Evolutionary conservation across 1,140 invertebrate genomes (phyloP).

Genomic region (Zaprionus africanus): DNA sequence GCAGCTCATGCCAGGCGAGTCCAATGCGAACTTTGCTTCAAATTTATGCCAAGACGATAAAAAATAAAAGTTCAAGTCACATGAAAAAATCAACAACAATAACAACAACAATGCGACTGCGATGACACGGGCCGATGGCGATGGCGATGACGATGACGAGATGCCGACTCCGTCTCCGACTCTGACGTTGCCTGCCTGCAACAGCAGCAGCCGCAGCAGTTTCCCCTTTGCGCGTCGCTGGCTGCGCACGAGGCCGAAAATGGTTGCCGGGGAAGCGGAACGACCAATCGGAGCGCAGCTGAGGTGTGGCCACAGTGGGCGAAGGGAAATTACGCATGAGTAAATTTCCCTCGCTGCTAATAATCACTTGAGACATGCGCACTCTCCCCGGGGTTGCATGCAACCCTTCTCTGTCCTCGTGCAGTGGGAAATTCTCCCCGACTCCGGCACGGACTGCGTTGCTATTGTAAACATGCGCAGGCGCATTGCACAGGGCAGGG

Average conservation of each 20-base stretch:
- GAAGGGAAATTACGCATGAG: conserved; percentile 68
- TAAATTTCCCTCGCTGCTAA: conserved; percentile 75
- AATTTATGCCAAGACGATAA: conserved; percentile 74
- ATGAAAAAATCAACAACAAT: conserved; percentile 1
- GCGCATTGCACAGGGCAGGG: conserved; percentile 52
- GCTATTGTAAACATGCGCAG: conserved; percentile 81
- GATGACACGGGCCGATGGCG: conserved; percentile 11
- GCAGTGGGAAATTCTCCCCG: conserved; percentile 55
- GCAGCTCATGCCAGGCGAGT: conserved; percentile 26
- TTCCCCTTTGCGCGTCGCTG: conserved; percentile 44
- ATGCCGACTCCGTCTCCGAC: background rate
- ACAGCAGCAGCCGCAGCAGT: background rate
- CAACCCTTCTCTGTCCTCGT: conserved; percentile 55
- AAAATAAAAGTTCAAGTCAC: conserved; percentile 30
- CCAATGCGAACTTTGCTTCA: conserved; percentile 45
- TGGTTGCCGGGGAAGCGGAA: conserved; percentile 72
- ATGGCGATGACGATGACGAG: background rate
- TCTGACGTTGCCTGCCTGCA: background rate
- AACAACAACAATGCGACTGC: conserved; percentile 9
- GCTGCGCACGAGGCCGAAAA: conserved; percentile 62
- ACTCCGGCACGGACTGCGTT: conserved; percentile 43
- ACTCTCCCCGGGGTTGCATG: conserved; percentile 49
- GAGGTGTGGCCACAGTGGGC: conserved; percentile 70
- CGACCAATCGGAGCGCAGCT: conserved; percentile 60
- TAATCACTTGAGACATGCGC: conserved; percentile 80